Percentiles rank a stretch among this genome's conserved stretches.
These are phyloP conservation scores for Nothobranchius kuhntae DNA, from an alignment of 2,113 vertebrate species.

Conservation along the genomic window DNA sequence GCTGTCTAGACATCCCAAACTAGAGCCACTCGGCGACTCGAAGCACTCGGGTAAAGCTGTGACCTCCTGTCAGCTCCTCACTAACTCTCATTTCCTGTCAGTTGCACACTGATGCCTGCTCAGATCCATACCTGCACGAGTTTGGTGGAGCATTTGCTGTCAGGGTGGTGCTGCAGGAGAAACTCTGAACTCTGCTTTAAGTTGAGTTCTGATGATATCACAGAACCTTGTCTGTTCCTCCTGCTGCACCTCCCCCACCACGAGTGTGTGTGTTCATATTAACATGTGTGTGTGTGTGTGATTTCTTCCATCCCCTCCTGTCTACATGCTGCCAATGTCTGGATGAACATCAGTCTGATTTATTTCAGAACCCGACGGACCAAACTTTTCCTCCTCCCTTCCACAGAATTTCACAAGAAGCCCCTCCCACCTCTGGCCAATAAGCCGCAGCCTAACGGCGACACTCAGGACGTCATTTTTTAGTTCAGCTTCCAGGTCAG, in stretches of 20 bases:
- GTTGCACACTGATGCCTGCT: neutral
- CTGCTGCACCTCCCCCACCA: slow-evolving; percentile 33
- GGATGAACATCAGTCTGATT: neutral
- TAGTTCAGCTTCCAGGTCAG: slow-evolving; percentile 54
- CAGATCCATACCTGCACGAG: too few species aligned
- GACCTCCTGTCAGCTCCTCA: neutral
- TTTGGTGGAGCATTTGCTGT: neutral
- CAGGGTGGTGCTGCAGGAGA: slow-evolving; percentile 22
- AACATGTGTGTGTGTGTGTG: slow-evolving; percentile 24
- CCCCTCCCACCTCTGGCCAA: slow-evolving; percentile 81
- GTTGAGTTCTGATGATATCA: too few species aligned
- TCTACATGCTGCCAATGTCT: neutral
- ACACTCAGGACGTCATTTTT: slow-evolving; percentile 75
- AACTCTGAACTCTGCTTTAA: slow-evolving; percentile 37
- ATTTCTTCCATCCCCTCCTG: slow-evolving; percentile 1
- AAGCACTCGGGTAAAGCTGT: slow-evolving; percentile 75
- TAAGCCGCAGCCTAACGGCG: slow-evolving; percentile 78
- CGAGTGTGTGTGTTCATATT: slow-evolving; percentile 46
- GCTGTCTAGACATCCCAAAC: slow-evolving; percentile 80
- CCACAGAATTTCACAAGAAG: slow-evolving; percentile 82
- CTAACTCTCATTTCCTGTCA: slow-evolving; percentile 26
- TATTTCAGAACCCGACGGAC: slow-evolving; percentile 15
- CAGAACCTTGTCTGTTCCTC: slow-evolving; percentile 3
- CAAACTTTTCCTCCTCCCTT: slow-evolving; percentile 47
- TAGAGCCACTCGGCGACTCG: slow-evolving; percentile 78